These are phyloP conservation scores for Novumbra hubbsi DNA, from an alignment of 2,797 vertebrate genomes.

Conservation along the genomic window DNA sequence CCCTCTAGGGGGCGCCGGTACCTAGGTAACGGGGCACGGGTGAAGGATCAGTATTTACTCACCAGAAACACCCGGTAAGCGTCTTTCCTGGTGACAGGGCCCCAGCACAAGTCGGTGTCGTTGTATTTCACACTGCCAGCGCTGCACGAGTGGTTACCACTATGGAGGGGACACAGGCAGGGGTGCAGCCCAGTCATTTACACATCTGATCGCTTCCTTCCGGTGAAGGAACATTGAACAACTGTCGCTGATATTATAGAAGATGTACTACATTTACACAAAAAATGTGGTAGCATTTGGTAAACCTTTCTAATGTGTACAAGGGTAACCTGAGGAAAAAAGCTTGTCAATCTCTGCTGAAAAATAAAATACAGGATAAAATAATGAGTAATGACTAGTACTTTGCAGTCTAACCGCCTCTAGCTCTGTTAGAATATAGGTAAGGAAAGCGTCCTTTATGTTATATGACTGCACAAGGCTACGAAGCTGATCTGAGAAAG, in stretches of 20 bases:
- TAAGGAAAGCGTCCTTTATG: neutral
- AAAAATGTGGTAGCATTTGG: no score
- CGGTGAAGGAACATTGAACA: no score
- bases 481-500: neutral
- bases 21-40: neutral
- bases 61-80: conserved; percentile 95
- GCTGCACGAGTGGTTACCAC: conserved; percentile 86
- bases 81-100: conserved; percentile 82
- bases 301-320: no score
- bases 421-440: neutral
- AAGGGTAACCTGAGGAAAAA: no score
- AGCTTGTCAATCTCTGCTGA: no score
- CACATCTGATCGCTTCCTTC: neutral
- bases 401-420: neutral
- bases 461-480: neutral
- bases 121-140: conserved; percentile 84
- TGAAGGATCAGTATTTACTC: conserved; percentile 57
- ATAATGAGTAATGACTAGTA: neutral
- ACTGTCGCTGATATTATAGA: no score
- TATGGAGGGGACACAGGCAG: conserved; percentile 32
- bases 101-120: conserved; percentile 93
- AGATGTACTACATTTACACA: no score
- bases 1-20: conserved; percentile 7
- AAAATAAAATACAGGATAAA: neutral
- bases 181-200: neutral